Conservation (phyloP, 1,140 invertebrate genomes). For the Lordiphosa stackelbergi region DNA sequence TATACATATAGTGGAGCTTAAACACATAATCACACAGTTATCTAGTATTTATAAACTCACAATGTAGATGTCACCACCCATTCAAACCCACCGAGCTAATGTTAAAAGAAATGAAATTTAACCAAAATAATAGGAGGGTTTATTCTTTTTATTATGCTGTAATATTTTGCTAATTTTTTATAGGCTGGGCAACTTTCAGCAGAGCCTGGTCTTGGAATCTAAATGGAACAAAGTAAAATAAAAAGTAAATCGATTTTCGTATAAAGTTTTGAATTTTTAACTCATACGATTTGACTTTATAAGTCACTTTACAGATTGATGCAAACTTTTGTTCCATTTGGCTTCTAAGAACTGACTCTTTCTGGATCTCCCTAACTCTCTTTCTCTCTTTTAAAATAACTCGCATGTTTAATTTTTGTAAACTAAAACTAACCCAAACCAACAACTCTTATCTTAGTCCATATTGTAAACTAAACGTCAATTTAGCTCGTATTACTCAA, state of each 20-base stretch:
- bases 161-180: no score
- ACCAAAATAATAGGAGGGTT: no score
- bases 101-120: no score
- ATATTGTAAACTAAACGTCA: conserved; percentile 40
- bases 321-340: not conserved
- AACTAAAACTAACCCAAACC: conserved; percentile 39
- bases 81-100: conserved; percentile 8
- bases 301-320: no score
- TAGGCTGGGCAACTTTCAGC: no score
- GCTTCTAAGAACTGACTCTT: not conserved
- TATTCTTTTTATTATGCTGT: no score
- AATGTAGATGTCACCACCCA: conserved; percentile 39
- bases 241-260: no score
- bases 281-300: no score
- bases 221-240: not conserved
- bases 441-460: not conserved
- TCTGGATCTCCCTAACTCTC: no score
- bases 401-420: conserved; percentile 60
- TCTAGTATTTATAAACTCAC: conserved; percentile 23
- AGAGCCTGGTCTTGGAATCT: not conserved
- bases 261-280: no score
- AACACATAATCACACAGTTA: conserved; percentile 17
- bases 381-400: conserved; percentile 11
- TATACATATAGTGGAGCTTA: conserved; percentile 11
- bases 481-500: not conserved